Conservation (phyloP, 2,113 vertebrate species). For the Chaetorhynchus papuensis region DNA sequence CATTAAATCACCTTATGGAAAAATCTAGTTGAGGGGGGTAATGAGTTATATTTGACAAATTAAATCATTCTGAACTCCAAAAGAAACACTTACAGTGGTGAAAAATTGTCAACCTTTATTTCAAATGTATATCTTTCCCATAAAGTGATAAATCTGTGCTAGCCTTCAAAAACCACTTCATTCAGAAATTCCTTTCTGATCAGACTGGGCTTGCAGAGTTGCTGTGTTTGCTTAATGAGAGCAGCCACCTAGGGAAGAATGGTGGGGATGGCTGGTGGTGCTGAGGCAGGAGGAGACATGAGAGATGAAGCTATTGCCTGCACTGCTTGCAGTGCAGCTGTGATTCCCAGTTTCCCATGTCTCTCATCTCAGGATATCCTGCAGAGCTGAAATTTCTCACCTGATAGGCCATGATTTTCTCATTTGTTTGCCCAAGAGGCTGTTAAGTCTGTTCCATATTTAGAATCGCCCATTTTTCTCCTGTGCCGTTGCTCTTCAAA, state of each 20-base stretch:
- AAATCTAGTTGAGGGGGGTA: rapidly evolving
- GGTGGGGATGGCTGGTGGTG: neutral
- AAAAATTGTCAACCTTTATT: neutral
- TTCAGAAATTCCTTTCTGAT: neutral
- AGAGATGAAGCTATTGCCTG: rapidly evolving
- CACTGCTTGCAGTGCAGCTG: neutral
- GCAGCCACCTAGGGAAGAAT: neutral
- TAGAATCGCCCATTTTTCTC: neutral
- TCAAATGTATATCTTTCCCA: neutral
- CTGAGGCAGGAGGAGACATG: neutral
- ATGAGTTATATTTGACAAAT: neutral
- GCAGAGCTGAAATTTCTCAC: neutral
- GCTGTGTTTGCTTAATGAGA: neutral
- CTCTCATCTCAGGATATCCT: rapidly evolving
- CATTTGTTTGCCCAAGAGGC: neutral
- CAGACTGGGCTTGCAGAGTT: neutral
- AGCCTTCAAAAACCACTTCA: neutral
- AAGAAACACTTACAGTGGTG: neutral
- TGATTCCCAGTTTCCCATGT: neutral
- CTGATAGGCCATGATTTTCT: neutral
- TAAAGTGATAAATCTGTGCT: neutral
- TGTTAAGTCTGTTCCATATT: neutral
- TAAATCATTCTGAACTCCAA: neutral
- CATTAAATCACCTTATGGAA: neutral
- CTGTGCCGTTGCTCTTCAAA: neutral